Percentiles rank a stretch among this genome's conserved stretches.
These are phyloP conservation scores for Neoitamus cyanurus DNA, from an alignment of 2,888 invertebrate species.

Conservation along the genomic window DNA sequence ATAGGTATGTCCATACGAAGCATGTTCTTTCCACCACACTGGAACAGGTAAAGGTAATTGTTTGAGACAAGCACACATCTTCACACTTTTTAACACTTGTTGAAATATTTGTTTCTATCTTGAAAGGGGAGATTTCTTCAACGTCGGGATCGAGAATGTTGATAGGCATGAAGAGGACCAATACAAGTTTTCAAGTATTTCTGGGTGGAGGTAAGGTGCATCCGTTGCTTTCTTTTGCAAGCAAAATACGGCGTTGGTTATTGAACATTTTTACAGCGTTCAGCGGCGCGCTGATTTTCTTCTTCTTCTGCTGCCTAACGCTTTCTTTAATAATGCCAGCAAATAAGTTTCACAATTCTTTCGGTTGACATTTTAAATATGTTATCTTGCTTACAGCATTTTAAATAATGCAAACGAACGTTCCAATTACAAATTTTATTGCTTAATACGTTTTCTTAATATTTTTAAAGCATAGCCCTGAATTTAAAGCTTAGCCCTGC, in stretches of 20 bases:
- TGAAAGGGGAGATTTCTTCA: not conserved
- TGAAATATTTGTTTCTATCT: not conserved
- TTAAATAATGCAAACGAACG: too few relatives aligned
- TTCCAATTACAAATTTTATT: too few relatives aligned
- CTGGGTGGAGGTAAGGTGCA: not conserved
- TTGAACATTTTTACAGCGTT: not conserved
- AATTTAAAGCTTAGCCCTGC: too few relatives aligned
- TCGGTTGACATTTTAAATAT: not conserved
- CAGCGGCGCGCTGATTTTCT: not conserved
- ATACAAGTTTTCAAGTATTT: not conserved
- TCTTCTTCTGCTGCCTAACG: not conserved
- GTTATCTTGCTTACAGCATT: not conserved
- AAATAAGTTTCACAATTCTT: not conserved
- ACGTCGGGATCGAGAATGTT: not conserved
- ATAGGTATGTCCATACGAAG: slow-evolving; percentile 50
- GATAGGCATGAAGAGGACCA: not conserved
- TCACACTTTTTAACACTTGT: not conserved
- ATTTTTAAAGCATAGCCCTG: too few relatives aligned
- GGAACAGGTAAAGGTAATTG: slow-evolving; percentile 1
- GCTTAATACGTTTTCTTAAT: too few relatives aligned
- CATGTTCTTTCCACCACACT: slow-evolving; percentile 27
- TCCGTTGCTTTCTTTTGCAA: not conserved
- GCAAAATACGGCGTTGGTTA: not conserved
- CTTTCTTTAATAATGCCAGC: not conserved
- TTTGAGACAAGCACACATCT: not conserved